Evolutionary conservation across 2,888 invertebrate species (phyloP).

Genomic region (Xylota segnis): DNA sequence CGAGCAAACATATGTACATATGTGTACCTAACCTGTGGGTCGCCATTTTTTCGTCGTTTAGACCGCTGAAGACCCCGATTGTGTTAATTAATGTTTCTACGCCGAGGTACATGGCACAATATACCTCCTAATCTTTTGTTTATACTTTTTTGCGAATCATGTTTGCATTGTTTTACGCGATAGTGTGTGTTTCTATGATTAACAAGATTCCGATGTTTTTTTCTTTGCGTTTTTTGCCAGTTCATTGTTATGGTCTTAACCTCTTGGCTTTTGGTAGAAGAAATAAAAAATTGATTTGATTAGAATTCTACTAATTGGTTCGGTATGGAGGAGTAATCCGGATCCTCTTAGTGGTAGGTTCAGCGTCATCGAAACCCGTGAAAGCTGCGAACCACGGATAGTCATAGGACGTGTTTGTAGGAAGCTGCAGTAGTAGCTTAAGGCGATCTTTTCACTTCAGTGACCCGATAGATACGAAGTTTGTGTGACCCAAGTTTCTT

Average conservation of each 20-base stretch:
- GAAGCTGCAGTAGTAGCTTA: too few relatives aligned
- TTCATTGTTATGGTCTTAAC: not conserved
- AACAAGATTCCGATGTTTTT: conserved; percentile 9
- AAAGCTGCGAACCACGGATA: too few relatives aligned
- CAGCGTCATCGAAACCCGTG: too few relatives aligned
- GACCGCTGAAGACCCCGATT: conserved; percentile 3
- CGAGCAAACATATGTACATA: not conserved
- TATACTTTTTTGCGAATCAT: conserved; percentile 4
- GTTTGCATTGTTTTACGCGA: conserved; percentile 22
- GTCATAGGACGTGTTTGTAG: too few relatives aligned
- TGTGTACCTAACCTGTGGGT: too few relatives aligned
- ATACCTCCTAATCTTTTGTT: conserved; percentile 9
- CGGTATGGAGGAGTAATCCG: too few relatives aligned
- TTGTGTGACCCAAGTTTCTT: too few relatives aligned
- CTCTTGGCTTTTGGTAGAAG: not conserved
- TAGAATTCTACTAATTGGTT: not conserved
- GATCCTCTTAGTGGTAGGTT: too few relatives aligned
- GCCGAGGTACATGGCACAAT: not conserved
- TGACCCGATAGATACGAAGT: too few relatives aligned
- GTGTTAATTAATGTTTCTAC: conserved; percentile 35
- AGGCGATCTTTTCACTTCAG: too few relatives aligned
- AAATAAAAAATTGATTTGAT: not conserved
- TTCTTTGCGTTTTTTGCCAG: too few relatives aligned
- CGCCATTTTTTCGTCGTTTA: conserved; percentile 2
- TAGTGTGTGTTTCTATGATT: conserved; percentile 13